Base-by-base conservation (phyloP, 2,888 invertebrate species). In the Geotrupes spiniger region DNA sequence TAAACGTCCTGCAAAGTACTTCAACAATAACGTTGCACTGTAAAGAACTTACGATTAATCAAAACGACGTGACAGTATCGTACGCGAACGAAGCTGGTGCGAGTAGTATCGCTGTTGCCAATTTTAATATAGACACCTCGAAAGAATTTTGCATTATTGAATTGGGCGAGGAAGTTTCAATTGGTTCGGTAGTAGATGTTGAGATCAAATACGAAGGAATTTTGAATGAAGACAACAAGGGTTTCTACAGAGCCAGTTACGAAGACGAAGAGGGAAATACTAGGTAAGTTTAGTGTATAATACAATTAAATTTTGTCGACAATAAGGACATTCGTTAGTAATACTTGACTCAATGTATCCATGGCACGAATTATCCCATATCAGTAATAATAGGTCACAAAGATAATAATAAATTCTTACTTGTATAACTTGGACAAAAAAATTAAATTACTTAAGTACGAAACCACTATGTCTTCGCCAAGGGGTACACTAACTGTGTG, bases 1-100 rank as follows among this genome's bases (percentile, higher is more conserved):
- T 52, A 4, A 16, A 25, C 26, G 46, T 52, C 2, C 9, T 40
- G 2, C 38, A 42, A 27, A 16, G 37, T n/a, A 51, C 56, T 1
- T 29, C 37, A 11, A 38, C 43, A 9, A 54, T 59, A 10, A 51
- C 42, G 14, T 12, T 59, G 8, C 54, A 59, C 31, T 27, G 33
- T 14, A 25, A 26, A 3, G 28, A 27, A 1, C 16, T 51, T 10
- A 12, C 9, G 26, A 21, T 51, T n/a, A n/a, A n/a, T n/a, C n/a
- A n/a, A 4, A n/a, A n/a, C n/a, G n/a, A n/a, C n/a, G n/a, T n/a
- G n/a, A n/a, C 6, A 9, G 43, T 51, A 1, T 39, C n/a, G 10
- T 12, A 29, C 3, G 28, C 4, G 3, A 37, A 37, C 5, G 15
- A 15, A 4, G 10, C 16, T 21, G n/a, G 8, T 1, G 12, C n/a